A percentile compares a stretch with the other conserved stretches of the same genome.
Conservation (phyloP, 2,113 vertebrate species). For the Paramisgurnus dabryanus region DNA sequence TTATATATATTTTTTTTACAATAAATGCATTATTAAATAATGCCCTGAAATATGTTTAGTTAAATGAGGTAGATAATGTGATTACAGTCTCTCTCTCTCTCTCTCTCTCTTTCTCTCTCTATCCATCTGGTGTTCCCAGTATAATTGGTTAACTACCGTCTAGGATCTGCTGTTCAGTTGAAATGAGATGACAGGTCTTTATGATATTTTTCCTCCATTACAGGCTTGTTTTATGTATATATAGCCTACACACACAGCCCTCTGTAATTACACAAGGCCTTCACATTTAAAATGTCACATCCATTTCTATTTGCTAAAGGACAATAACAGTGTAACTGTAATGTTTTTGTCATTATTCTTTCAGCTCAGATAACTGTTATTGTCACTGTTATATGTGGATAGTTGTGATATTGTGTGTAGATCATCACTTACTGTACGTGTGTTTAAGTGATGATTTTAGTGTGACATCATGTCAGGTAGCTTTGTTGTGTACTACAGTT, state of each 20-base stretch:
- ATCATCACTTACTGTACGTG: too few species aligned
- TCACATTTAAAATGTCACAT: conserved; percentile 12
- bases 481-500: background rate
- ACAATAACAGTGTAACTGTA: background rate
- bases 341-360: background rate
- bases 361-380: background rate
- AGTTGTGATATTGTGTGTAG: background rate
- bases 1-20: too few species aligned
- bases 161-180: conserved; percentile 25
- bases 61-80: background rate
- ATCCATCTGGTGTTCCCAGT: background rate
- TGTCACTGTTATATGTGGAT: background rate
- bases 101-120: background rate
- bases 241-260: too few species aligned
- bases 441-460: background rate
- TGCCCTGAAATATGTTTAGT: background rate
- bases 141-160: conserved; percentile 28
- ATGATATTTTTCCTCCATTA: background rate
- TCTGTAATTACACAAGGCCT: background rate
- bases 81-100: background rate
- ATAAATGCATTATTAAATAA: conserved; percentile 10
- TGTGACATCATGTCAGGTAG: background rate
- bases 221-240: background rate
- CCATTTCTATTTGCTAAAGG: background rate
- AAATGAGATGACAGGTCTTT: conserved; percentile 27